These are phyloP conservation scores for Telenomus remus DNA, from an alignment of 1,140 invertebrate genomes.

Conservation along the genomic window DNA sequence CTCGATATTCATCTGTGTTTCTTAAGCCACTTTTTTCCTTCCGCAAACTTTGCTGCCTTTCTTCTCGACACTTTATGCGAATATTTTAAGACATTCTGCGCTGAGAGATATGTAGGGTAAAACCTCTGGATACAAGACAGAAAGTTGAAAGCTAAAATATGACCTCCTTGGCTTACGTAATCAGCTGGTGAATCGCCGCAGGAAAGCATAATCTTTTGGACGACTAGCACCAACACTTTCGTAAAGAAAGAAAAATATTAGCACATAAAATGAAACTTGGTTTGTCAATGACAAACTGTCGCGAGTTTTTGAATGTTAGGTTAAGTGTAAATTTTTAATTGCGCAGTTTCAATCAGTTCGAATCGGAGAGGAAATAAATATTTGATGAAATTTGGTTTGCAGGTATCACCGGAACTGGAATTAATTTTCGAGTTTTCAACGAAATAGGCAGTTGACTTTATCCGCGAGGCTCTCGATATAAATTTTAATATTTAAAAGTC, in stretches of 20 bases:
- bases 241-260: conserved; percentile 1
- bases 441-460: conserved; percentile 9
- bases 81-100: conserved; percentile 38
- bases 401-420: neutral
- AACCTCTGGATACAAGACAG: conserved; percentile 13
- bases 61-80: conserved; percentile 39
- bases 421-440: conserved; percentile 16
- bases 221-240: neutral
- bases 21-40: conserved; percentile 24
- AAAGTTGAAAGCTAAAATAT: conserved; percentile 27
- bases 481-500: conserved; percentile 48
- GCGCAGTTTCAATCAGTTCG: neutral
- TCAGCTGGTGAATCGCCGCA: conserved; percentile 1
- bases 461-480: conserved; percentile 10
- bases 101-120: conserved; percentile 20
- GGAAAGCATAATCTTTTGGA: neutral
- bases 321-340: neutral
- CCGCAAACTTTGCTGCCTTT: neutral
- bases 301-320: neutral
- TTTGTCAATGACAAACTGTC: neutral
- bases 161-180: conserved; percentile 18
- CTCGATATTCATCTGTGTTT: conserved; percentile 33
- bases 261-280: conserved; percentile 5
- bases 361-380: neutral
- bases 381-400: neutral